phyloP scores from a whole-genome alignment of 2,888 invertebrate species.

The Nipponacmea schrenckii region DNA sequence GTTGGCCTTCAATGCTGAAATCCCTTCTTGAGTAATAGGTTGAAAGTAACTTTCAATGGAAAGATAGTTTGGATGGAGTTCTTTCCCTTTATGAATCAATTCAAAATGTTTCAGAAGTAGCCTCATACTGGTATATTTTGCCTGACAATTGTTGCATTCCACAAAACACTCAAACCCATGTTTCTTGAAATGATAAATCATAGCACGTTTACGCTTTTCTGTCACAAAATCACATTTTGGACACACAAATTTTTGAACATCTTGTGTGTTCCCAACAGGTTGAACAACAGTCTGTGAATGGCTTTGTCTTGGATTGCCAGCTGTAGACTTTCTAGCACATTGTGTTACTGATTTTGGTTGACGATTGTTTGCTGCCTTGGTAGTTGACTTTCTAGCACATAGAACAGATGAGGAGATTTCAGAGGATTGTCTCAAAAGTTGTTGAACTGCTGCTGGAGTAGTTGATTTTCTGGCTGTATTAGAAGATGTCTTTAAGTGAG shows the following conservation, averaged over 20 bases:
- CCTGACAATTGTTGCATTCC: constrained; percentile 12
- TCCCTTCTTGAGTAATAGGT: not conserved
- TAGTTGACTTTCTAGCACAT: not conserved
- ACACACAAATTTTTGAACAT: constrained; percentile 9
- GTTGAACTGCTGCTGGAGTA: not conserved
- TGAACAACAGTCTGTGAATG: no score
- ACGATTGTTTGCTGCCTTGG: no score
- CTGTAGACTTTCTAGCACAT: not conserved
- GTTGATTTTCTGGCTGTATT: constrained; percentile 1
- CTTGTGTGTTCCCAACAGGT: not conserved
- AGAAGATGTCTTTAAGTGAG: not conserved
- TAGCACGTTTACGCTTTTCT: not conserved
- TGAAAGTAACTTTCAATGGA: not conserved
- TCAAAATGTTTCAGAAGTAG: constrained; percentile 6
- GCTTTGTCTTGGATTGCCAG: not conserved
- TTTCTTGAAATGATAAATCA: constrained; percentile 5
- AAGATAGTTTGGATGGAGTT: not conserved
- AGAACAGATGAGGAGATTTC: not conserved
- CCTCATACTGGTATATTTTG: not conserved
- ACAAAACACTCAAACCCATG: constrained; percentile 12
- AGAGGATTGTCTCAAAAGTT: not conserved
- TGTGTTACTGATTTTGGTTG: not conserved
- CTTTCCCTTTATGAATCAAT: constrained; percentile 16
- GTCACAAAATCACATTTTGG: constrained; percentile 10
- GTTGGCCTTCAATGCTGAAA: not conserved